Evolutionary conservation across 2,888 invertebrate species (phyloP), one percentile per base, ranked within the genome.

Genomic region (Auanema sp.): DNA sequence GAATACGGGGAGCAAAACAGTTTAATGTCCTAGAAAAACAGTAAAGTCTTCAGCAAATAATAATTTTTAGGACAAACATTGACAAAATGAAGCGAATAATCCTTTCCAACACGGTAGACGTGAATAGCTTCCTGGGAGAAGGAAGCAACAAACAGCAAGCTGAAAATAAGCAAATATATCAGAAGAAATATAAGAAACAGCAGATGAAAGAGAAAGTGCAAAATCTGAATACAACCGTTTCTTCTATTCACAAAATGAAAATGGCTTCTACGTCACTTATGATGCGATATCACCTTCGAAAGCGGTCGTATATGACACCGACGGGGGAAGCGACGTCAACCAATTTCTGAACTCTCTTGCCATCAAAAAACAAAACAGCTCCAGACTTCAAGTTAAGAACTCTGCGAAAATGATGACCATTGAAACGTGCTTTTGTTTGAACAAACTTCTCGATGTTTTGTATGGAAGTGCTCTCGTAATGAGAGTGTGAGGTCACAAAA

Each of bases 131-230:
- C 47, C 47, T 16, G 16, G 47, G 21, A 47, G 21, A 21, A 18
- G 47, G 47, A 47, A 47, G 47, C 47, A 47, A 47, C 47, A 21
- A 47, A 47, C 47, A 47, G 47, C 16, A 47, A 21, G 21, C 47
- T 47, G 47, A 47, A 47, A 21, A 47, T 21, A 16, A 47, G 47
- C 47, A 47, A 47, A 33, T 33, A 33, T 33, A 33, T 33, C 33
- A 33, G 33, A 33, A 33, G 33, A 33, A 33, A 33, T 33, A 33
- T 8, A 21, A 5, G 47, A 16, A 47, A 3, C 16, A 18, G 3
- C 10, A 10, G 16, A 47, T 10, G 10, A 10, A 47, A 21, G 10
- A 16, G 43, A 43, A 11, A n/a, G 21, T 5, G 21, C 47, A 5
- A 3, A 47, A 5, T 3, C 47, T 21, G 47, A 18, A 47, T 16